phyloP scores from a whole-genome alignment of 2,888 invertebrate species.

The Lochmaea crataegi region DNA sequence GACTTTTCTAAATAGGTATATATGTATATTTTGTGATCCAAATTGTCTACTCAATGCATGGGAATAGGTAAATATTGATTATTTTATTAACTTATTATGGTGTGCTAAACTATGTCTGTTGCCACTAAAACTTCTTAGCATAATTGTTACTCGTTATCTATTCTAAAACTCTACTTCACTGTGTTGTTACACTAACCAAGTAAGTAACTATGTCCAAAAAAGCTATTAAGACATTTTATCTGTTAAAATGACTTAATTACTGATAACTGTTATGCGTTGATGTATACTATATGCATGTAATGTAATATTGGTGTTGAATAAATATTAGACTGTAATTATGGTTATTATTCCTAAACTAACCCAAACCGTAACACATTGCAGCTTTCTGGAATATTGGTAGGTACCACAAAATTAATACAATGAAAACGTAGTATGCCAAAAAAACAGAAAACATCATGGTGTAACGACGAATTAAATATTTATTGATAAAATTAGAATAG shows the following conservation, averaged over 20 bases:
- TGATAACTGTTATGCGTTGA: slow-evolving; percentile 9
- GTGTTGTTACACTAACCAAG: background rate
- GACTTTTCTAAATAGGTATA: slow-evolving; percentile 24
- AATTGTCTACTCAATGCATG: slow-evolving; percentile 31
- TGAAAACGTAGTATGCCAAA: no score
- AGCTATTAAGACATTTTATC: background rate
- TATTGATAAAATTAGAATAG: no score
- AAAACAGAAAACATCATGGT: no score
- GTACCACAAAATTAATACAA: no score
- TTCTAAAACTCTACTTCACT: background rate
- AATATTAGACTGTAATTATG: slow-evolving; percentile 17
- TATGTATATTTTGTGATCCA: slow-evolving; percentile 35
- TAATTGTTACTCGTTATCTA: background rate
- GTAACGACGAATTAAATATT: no score
- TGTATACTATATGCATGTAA: slow-evolving; percentile 34
- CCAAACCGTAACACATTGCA: background rate
- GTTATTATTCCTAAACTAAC: background rate
- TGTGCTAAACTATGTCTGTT: slow-evolving; percentile 17
- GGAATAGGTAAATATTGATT: slow-evolving; percentile 6
- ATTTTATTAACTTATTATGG: slow-evolving; percentile 13
- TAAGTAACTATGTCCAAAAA: background rate
- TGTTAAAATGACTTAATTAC: background rate
- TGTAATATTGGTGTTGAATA: slow-evolving; percentile 41
- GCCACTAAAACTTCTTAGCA: slow-evolving; percentile 4
- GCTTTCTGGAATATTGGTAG: no score